Evolutionary conservation across 2,888 invertebrate genomes (phyloP).

Genomic region (Rotaria sp.): DNA sequence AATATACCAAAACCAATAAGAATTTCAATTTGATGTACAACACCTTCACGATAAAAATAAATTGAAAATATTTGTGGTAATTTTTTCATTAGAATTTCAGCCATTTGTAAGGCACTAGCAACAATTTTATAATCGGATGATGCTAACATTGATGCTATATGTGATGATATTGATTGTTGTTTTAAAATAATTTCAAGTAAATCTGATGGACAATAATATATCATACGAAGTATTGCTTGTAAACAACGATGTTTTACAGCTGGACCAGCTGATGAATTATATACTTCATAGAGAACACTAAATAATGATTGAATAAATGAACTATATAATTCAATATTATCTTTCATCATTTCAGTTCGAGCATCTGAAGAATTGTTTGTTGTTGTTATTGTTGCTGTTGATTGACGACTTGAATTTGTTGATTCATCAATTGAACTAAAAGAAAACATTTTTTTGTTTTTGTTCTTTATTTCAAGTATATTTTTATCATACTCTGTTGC

Average conservation of each 20-base stretch:
- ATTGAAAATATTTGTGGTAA: slow-evolving; percentile 86
- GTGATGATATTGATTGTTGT: slow-evolving; percentile 53
- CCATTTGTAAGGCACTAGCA: slow-evolving; percentile 69
- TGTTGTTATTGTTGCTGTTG: slow-evolving; percentile 42
- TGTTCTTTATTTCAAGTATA: neutral
- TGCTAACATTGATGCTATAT: slow-evolving; percentile 39
- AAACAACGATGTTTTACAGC: slow-evolving; percentile 93
- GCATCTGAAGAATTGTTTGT: slow-evolving; percentile 59
- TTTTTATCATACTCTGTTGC: slow-evolving; percentile 43
- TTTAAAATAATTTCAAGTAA: slow-evolving; percentile 66
- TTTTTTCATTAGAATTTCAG: slow-evolving; percentile 89
- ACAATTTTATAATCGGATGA: slow-evolving; percentile 32
- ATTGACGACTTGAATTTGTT: slow-evolving; percentile 31
- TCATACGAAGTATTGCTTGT: slow-evolving; percentile 86
- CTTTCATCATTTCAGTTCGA: slow-evolving; percentile 65
- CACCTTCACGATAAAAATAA: slow-evolving; percentile 88
- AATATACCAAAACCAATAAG: slow-evolving; percentile 13
- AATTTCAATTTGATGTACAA: slow-evolving; percentile 37
- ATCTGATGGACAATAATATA: slow-evolving; percentile 82
- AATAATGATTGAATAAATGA: slow-evolving; percentile 68
- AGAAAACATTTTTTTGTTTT: neutral
- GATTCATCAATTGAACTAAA: neutral
- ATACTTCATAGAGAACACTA: slow-evolving; percentile 90
- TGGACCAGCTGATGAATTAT: slow-evolving; percentile 93
- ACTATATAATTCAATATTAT: slow-evolving; percentile 67